Evolutionary conservation across 1,140 invertebrate species (phyloP).

Genomic region (Leptonema lineaticorne): DNA sequence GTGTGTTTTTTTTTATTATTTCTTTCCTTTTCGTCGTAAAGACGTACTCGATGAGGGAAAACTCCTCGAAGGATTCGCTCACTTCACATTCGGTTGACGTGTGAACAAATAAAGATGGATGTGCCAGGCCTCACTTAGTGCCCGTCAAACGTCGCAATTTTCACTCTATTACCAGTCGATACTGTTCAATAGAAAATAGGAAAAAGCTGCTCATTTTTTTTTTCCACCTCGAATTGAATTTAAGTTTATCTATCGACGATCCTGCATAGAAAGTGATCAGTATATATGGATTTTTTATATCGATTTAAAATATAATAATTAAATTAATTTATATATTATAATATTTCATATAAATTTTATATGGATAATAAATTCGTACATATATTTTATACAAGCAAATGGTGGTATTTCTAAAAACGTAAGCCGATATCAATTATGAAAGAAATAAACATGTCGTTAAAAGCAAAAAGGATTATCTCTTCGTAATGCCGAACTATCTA

Average conservation of each 20-base stretch:
- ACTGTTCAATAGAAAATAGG: background rate
- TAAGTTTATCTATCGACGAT: background rate
- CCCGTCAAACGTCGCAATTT: background rate
- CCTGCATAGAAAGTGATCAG: no score
- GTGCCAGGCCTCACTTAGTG: background rate
- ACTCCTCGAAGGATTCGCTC: background rate
- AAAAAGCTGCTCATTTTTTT: background rate
- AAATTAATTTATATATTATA: background rate
- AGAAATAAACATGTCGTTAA: no score
- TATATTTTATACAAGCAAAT: no score
- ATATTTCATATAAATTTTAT: background rate
- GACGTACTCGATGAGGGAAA: constrained; percentile 4
- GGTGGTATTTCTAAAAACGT: no score
- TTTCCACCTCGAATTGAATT: background rate
- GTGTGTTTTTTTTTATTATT: constrained; percentile 3
- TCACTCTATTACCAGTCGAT: background rate
- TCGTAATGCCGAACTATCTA: no score
- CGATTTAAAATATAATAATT: background rate
- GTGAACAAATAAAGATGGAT: constrained; percentile 30
- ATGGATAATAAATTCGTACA: no score
- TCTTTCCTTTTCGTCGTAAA: background rate
- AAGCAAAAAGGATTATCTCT: no score
- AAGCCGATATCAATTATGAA: no score
- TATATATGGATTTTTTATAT: background rate
- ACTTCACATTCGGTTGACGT: background rate